Evolutionary conservation across 2,797 vertebrate species (phyloP).

Genomic region (Acanthornis magna): DNA sequence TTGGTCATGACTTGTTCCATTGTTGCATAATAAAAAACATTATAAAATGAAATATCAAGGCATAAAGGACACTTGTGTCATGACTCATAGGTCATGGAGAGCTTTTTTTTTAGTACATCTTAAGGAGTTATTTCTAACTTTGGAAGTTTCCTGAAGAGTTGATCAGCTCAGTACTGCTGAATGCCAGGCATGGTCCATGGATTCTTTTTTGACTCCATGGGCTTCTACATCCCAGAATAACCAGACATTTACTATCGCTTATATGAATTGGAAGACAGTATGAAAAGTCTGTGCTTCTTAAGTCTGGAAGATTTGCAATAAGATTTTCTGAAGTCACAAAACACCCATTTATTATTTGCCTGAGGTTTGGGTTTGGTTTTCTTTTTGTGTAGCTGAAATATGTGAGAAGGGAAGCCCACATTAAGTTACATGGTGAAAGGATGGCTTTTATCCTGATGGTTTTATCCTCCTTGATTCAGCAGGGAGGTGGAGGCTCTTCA

Average conservation of each 20-base stretch:
- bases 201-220: background rate
- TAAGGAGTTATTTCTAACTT: constrained; percentile 52
- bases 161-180: constrained; percentile 18
- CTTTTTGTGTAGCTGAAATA: background rate
- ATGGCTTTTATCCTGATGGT: background rate
- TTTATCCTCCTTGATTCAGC: background rate
- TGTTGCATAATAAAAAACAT: constrained; percentile 1
- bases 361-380: accelerated
- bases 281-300: background rate
- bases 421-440: background rate
- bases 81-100: constrained; percentile 3
- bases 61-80: constrained; percentile 29
- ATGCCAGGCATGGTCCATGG: constrained; percentile 15
- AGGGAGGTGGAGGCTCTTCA: background rate
- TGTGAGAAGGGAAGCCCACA: background rate
- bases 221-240: background rate
- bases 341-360: background rate
- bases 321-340: background rate
- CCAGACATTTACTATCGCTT: background rate
- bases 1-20: constrained; percentile 33
- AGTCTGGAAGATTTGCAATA: background rate
- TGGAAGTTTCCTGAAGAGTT: constrained; percentile 45
- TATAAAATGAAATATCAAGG: constrained; percentile 39
- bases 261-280: background rate
- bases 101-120: constrained; percentile 35